Conservation (phyloP, 2,113 vertebrate genomes). For the Vidua chalybeata region DNA sequence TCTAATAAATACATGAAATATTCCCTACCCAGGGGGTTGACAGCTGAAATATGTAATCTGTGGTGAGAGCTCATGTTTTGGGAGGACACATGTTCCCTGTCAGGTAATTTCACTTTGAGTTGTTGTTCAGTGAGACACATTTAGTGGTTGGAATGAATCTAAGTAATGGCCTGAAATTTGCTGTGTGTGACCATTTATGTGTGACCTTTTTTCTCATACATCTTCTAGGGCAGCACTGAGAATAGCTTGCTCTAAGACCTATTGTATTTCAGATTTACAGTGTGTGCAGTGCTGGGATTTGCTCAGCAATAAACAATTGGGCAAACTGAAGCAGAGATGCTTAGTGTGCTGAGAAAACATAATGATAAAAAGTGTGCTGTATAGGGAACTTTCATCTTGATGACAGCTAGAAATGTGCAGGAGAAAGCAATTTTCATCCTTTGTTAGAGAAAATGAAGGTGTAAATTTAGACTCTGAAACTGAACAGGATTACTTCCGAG, state of each 20-base stretch:
- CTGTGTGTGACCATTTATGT: neutral
- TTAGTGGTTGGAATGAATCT: neutral
- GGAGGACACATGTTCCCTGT: neutral
- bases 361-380: neutral
- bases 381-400: neutral
- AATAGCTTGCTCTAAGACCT: neutral
- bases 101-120: neutral
- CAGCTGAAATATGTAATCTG: neutral
- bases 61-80: neutral
- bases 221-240: neutral
- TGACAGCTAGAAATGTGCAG: neutral
- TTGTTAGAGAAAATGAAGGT: neutral
- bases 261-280: conserved; percentile 8
- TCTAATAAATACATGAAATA: neutral
- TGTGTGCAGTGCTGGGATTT: neutral
- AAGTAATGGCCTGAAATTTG: neutral
- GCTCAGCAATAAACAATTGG: neutral
- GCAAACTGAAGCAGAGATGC: neutral
- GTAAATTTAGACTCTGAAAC: neutral
- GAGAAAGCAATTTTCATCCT: neutral
- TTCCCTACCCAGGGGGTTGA: neutral
- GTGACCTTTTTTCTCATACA: neutral
- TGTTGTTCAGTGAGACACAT: neutral
- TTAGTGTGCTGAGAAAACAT: neutral
- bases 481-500: neutral